Conservation (phyloP, 2,888 invertebrate species). For the Onthophagus sagittarius region DNA sequence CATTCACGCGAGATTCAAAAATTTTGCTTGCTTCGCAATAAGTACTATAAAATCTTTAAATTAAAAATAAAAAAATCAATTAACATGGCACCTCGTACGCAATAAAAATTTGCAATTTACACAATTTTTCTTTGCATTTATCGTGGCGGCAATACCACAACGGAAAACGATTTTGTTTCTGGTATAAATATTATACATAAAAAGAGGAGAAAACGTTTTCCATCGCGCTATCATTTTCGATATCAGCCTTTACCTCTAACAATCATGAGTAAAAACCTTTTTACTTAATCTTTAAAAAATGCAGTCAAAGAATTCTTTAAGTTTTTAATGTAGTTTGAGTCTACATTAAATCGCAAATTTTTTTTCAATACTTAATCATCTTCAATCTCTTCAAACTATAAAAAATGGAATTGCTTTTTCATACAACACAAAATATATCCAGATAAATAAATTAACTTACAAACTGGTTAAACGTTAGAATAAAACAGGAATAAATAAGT, state of each 20-base stretch:
- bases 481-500: background rate
- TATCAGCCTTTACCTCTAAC: background rate
- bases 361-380: background rate
- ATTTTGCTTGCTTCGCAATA: background rate
- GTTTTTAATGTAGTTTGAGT: background rate
- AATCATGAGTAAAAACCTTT: background rate
- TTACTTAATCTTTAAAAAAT: background rate
- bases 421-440: background rate
- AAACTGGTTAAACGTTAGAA: background rate
- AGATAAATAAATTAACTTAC: background rate
- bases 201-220: background rate
- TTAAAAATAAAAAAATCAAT: background rate
- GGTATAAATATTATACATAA: background rate
- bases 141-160: background rate
- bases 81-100: background rate
- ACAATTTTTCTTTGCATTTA: background rate
- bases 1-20: background rate
- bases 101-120: background rate
- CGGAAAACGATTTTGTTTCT: background rate
- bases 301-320: background rate
- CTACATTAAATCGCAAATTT: background rate
- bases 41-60: background rate
- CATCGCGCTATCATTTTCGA: background rate
- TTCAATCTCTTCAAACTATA: background rate
- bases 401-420: background rate